Base-by-base conservation (phyloP, 2,113 vertebrate genomes). In the Tragulus kanchil region DNA sequence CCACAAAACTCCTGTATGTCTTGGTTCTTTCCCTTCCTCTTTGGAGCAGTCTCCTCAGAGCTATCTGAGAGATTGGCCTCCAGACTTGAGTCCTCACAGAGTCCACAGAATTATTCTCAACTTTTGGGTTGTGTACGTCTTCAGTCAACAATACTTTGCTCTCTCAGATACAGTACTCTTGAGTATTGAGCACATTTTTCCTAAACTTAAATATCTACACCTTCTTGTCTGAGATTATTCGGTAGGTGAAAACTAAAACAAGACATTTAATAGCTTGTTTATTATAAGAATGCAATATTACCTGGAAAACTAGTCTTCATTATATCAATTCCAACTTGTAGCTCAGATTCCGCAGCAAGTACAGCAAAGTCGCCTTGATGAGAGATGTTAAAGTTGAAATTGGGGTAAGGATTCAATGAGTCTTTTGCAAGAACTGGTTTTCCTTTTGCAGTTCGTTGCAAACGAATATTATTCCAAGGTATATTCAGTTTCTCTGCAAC, bases 281-380 rank as follows among this genome's bases (percentile, higher is more conserved):
- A 36, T 56, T 17, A 73, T 31, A 85, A 92, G 87, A 92, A 67
- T 21, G 79, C 50, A 1, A 31, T 26, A 93, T 96, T 98, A 99
- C 99, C 99, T 99, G 99, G 99, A 98, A 99, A 98, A 93, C 97
- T 96, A 73, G 99, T 99, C 98, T 99, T 99, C 99, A 99, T 99
- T 65, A 99, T 96, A 96, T 99, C 99, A 95, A 99, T 98, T 42
- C 99, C 99, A 87, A 99, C 99, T 97, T 99, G 99, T 77, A 98
- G 78, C 59, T 99, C 99, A 65, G 98, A 98, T 75, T 99, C 99
- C 84, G 99, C 99, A 85, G 99, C 99, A 36, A 99, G 99, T 79
- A 99, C 99, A 0, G 99, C 98, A 81, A 98, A 99, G 97, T 99
- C 99, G 10, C 99, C 99, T 97, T 99, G 99, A 97, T 99, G 99